These are phyloP conservation scores for Rhagonycha fulva DNA, from an alignment of 2,888 invertebrate species.

Conservation along the genomic window DNA sequence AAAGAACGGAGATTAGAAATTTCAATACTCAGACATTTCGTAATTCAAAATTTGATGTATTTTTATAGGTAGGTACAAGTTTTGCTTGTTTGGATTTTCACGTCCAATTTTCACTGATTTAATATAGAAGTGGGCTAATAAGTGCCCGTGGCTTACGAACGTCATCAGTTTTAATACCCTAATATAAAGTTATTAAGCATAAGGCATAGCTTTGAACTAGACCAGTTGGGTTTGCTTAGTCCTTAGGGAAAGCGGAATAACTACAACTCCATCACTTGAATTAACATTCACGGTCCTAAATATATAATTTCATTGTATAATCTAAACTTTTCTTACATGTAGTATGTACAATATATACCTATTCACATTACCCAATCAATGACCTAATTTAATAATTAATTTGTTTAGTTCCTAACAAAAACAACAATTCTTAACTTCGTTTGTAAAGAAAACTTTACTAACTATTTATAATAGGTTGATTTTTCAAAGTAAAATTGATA, in stretches of 20 bases:
- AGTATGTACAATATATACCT: background rate
- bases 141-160: constrained; percentile 10
- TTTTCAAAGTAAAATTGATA: too few species aligned
- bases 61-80: background rate
- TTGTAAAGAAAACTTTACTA: too few species aligned
- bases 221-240: constrained; percentile 11
- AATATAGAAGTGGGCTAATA: constrained; percentile 1
- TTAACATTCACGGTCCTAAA: constrained; percentile 7
- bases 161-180: constrained; percentile 14
- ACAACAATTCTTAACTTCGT: too few species aligned
- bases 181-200: constrained; percentile 13
- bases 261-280: constrained; percentile 10
- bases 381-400: background rate
- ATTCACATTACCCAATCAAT: background rate
- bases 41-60: background rate
- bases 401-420: too few species aligned
- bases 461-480: too few species aligned
- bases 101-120: constrained; percentile 1
- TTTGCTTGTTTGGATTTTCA: background rate
- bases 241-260: constrained; percentile 8
- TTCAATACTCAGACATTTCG: background rate
- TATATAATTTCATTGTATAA: background rate
- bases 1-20: background rate
- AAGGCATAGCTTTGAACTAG: constrained; percentile 6
- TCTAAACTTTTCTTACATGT: background rate